These are phyloP conservation scores for Solenopsis fugax DNA, from an alignment of 1,140 invertebrate species.

Conservation along the genomic window DNA sequence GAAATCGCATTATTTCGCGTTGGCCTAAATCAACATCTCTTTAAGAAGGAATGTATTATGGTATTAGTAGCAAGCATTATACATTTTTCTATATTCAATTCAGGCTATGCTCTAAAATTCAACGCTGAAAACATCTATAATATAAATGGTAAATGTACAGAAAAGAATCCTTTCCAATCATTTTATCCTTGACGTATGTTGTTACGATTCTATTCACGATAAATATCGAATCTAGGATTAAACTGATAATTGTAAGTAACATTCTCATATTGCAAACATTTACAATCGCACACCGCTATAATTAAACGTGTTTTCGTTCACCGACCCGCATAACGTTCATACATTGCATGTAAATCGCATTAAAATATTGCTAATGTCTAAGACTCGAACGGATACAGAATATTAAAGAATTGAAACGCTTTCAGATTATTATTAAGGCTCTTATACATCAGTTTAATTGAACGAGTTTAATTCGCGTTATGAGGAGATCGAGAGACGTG, in stretches of 20 bases:
- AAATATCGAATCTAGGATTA: neutral
- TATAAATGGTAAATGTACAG: too few relatives aligned
- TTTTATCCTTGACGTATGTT: too few relatives aligned
- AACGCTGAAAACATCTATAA: too few relatives aligned
- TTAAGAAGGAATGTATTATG: too few relatives aligned
- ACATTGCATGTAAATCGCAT: neutral
- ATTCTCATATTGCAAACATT: neutral
- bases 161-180: too few relatives aligned
- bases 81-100: too few relatives aligned
- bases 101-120: too few relatives aligned
- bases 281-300: neutral
- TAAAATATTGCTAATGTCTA: neutral
- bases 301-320: neutral
- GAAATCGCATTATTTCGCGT: too few relatives aligned
- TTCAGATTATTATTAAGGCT: conserved; percentile 16
- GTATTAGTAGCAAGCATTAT: too few relatives aligned
- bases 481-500: conserved; percentile 42
- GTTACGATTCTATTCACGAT: neutral
- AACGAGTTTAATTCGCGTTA: conserved; percentile 39
- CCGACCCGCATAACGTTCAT: neutral
- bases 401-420: conserved; percentile 46
- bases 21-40: too few relatives aligned
- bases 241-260: neutral
- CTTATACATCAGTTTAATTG: neutral
- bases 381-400: neutral